These are phyloP conservation scores for Sardinella longiceps DNA, from an alignment of 2,797 vertebrate genomes.

Conservation along the genomic window DNA sequence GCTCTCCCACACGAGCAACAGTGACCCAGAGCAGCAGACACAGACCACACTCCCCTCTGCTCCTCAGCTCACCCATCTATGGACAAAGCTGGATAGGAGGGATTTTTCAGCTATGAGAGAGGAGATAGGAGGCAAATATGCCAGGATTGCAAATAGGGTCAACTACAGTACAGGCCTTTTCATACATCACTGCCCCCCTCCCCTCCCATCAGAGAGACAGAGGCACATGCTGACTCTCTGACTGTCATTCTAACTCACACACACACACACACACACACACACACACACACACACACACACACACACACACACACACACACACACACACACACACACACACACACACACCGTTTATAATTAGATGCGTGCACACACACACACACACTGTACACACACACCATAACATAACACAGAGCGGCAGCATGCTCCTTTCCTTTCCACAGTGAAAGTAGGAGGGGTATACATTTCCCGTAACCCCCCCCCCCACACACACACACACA, in stretches of 20 bases:
- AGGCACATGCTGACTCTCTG: not conserved
- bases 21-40: not conserved
- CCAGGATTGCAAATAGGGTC: not conserved
- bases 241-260: not conserved
- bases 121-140: not conserved
- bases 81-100: not conserved
- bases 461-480: conserved; percentile 15
- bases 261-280: not conserved
- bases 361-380: not conserved
- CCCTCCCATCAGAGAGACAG: not conserved
- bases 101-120: not conserved
- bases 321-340: not conserved
- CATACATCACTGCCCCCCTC: not conserved
- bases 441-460: not conserved
- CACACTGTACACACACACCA: not conserved
- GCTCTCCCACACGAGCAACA: not conserved
- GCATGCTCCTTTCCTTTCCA: not conserved
- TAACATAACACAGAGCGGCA: not conserved
- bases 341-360: not conserved
- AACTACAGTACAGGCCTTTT: not conserved
- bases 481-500: not conserved
- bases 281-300: conserved; percentile 7
- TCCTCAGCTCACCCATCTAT: not conserved
- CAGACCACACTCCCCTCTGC: not conserved
- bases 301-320: not conserved